Evolutionary conservation across 2,797 vertebrate species (phyloP).

Genomic region (Alcedo atthis): DNA sequence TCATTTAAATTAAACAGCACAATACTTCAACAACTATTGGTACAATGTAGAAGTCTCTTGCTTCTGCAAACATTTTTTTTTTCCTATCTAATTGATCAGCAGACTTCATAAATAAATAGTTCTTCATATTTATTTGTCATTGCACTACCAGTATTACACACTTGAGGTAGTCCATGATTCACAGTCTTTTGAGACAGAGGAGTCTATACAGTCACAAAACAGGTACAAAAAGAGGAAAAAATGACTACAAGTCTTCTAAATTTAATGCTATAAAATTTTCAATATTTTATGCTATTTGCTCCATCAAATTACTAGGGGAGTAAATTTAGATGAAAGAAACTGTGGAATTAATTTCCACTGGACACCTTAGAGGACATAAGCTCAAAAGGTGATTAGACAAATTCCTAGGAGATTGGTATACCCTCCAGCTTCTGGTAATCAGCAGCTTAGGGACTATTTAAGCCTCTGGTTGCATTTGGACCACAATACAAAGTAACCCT

Average conservation of each 20-base stretch:
- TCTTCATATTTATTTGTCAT: neutral
- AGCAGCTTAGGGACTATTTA: slow-evolving; percentile 29
- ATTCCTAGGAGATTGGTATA: slow-evolving; percentile 23
- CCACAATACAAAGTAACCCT: neutral
- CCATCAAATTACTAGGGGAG: neutral
- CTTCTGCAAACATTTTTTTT: neutral
- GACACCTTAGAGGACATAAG: neutral
- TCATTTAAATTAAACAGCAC: neutral
- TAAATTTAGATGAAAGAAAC: neutral
- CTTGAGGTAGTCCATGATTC: neutral
- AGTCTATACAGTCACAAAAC: neutral
- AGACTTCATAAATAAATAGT: neutral
- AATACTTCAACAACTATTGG: neutral
- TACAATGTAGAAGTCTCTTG: neutral
- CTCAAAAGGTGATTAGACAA: slow-evolving; percentile 39
- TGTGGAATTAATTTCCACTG: slow-evolving; percentile 19
- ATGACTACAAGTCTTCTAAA: neutral
- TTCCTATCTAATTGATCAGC: neutral
- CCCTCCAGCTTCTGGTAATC: slow-evolving; percentile 33
- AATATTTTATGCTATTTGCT: neutral
- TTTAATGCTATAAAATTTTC: neutral
- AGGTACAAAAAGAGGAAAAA: neutral
- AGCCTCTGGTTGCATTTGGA: neutral
- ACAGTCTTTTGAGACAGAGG: neutral
- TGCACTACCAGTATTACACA: neutral